Base-by-base conservation (phyloP, 1,140 invertebrate species). In the Scaptomyza hsui region DNA sequence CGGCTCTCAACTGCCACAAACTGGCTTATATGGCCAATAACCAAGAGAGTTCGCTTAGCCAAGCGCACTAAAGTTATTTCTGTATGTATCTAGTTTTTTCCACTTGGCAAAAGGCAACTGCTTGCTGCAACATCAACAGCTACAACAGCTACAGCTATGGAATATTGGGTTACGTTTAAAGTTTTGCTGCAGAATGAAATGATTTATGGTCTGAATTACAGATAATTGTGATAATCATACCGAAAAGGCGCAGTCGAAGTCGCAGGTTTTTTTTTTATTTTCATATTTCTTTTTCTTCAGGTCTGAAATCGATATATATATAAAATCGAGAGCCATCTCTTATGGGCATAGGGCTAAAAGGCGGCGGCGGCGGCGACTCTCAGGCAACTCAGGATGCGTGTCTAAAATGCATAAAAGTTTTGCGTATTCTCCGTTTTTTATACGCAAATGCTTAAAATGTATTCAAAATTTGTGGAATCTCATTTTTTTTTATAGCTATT, bases 171-270 rank as follows among this genome's bases (percentile, higher is more conserved):
- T 85, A 83, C 80, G 75, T 79, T 79, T 76, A 85, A 80, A 73
- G 78, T 73, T 76, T 29, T 73, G 74, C 71, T 78, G 74, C 70
- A 77, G 73, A 81, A 82, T 82, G 78, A 89, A 89, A 83, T 89
- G 88, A 89, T 89, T 89, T 89, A 89, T 89, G 75, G 86, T 89
- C 81, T 72, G 86, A 89, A 89, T 89, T 89, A 85, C 78, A 89
- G 86, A 89, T 89, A 89, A 89, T 89, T 89, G 88, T 89, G 86
- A 89, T 89, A 89, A 89, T 89, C 86, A 89, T 89, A 89, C 81
- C 86, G 78, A 82, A 89, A 89, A 79, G 81, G 86, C 71, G 64
- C 68, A 75, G 74, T 81, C 63, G 61, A 55, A 75, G 75, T 78
- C 67, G 76, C 71, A 78, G 71, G 59, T 79, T 64, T 75, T 75